Evolutionary conservation across 2,113 vertebrate species (phyloP), one percentile per base, ranked within the genome.

Genomic region (Morone chrysops): DNA sequence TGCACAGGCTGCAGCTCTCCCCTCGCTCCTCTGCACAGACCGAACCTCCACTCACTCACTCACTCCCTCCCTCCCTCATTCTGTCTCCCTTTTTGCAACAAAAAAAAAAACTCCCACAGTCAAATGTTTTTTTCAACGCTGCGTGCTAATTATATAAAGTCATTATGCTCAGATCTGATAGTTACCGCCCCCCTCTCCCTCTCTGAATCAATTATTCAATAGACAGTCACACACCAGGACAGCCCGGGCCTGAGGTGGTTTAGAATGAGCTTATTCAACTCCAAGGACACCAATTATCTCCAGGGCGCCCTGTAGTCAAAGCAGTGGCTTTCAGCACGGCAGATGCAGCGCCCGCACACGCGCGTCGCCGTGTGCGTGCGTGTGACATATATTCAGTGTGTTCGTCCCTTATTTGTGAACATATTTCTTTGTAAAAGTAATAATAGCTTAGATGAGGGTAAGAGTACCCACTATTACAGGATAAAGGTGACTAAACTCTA

Each of bases 191-290:
- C 96, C 31, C 31, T 31, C 96, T 93, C 95, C 95, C 95, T 93
- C 96, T 96, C 96, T 95, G 96, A 97, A 98, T 98, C 97, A 98
- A 98, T 98, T 97, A 98, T 98, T 97, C 97, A 98, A 97, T 97
- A 97, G 95, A 95, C 96, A 96, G 87, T 84, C 85, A 78, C 97
- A 96, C 96, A 97, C 96, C 96, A 97, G 91, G 86, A 86, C 91
- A 87, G 84, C 82, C 86, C 84, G 96, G 96, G 97, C 97, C 96
- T 97, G 97, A 96, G 97, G 97, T 97, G 96, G 95, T 96, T 97
- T 96, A 96, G 95, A 94, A 93, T 93, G 90, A 97, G 96, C 96
- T 97, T 97, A 97, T 97, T 98, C 97, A 97, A 97, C 96, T 98
- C 97, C 97, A 98, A 98, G 97, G 97, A 97, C 97, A 98, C 96